Percentiles rank a stretch among this genome's conserved stretches.
These are phyloP conservation scores for Etheostoma perlongum DNA, from an alignment of 2,797 vertebrate genomes.

Conservation along the genomic window DNA sequence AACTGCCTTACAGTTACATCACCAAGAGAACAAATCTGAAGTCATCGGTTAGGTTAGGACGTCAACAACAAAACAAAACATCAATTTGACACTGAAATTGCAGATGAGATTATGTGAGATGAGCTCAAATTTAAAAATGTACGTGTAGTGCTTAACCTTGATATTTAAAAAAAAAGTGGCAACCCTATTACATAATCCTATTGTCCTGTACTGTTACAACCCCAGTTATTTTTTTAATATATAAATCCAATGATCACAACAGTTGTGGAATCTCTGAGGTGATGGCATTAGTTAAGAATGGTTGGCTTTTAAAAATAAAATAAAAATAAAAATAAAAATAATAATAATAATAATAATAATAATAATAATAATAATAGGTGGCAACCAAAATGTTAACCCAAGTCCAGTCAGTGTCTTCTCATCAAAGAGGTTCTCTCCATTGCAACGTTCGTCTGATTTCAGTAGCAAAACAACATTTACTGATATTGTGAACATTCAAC, in stretches of 20 bases:
- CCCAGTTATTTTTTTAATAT: background rate
- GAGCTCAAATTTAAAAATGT: background rate
- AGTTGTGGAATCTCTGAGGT: background rate
- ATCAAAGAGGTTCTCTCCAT: background rate
- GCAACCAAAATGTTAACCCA: background rate
- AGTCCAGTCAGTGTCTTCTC: background rate
- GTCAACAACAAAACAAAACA: background rate
- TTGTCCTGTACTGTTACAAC: background rate
- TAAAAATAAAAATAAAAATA: no score
- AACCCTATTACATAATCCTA: background rate
- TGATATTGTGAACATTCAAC: slow-evolving; percentile 25
- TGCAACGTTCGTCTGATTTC: background rate
- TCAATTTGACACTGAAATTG: background rate
- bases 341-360: no score
- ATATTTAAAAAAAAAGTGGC: background rate
- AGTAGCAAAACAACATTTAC: background rate
- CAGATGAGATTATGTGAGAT: background rate
- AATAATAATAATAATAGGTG: no score
- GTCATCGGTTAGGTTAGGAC: background rate
- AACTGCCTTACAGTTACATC: background rate
- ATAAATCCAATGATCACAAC: background rate
- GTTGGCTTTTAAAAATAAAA: no score
- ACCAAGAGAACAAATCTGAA: background rate
- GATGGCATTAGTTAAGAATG: background rate
- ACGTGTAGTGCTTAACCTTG: background rate